phyloP scores from a whole-genome alignment of 2,888 invertebrate genomes.

The Griposia aprilina region DNA sequence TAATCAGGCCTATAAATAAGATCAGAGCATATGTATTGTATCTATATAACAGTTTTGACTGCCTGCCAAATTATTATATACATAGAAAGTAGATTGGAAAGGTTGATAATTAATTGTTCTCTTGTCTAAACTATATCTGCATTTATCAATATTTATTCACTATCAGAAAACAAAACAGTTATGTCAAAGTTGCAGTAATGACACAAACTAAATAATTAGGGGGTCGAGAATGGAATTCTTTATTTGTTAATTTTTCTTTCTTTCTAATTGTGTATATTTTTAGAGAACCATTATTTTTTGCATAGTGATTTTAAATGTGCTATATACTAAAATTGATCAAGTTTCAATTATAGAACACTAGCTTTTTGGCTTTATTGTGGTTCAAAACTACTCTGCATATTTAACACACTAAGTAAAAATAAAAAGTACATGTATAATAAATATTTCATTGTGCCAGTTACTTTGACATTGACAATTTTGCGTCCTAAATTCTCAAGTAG shows the following conservation, averaged over 20 bases:
- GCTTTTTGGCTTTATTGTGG: neutral
- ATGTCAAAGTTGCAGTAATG: neutral
- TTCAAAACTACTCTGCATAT: neutral
- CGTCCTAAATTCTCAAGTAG: conserved; percentile 70
- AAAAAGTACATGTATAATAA: neutral
- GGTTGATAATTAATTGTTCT: conserved; percentile 5
- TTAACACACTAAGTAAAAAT: neutral
- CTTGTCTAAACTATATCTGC: neutral
- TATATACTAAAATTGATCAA: neutral
- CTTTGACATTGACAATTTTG: conserved; percentile 70
- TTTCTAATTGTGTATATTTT: neutral
- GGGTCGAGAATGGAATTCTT: neutral
- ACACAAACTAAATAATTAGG: neutral
- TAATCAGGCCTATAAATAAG: conserved; percentile 67
- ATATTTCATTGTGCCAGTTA: conserved; percentile 43
- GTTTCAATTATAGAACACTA: neutral
- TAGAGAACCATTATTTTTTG: neutral
- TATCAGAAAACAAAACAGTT: neutral
- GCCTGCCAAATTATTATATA: conserved; percentile 68
- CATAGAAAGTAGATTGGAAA: conserved; percentile 45
- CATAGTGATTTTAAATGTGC: neutral
- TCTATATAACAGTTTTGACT: conserved; percentile 68
- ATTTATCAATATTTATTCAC: neutral
- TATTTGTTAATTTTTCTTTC: neutral
- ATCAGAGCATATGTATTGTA: conserved; percentile 47